Conservation (phyloP, 2,113 vertebrate species). For the Mustela nigripes region DNA sequence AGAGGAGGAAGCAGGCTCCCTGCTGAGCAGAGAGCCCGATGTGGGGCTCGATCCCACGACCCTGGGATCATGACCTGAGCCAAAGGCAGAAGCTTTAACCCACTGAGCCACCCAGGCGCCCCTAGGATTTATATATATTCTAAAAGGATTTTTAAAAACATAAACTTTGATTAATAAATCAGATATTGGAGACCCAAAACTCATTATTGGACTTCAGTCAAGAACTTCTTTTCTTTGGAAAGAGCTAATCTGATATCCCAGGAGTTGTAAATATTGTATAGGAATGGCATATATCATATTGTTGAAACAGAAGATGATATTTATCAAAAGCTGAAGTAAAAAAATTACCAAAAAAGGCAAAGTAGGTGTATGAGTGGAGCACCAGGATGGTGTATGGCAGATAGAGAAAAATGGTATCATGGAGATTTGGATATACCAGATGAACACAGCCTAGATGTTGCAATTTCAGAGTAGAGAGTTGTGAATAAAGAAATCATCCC, state of each 20-base stretch:
- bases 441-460: background rate
- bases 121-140: constrained; percentile 29
- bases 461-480: background rate
- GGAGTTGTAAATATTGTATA: constrained; percentile 30
- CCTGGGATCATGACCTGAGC: too few relatives aligned
- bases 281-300: background rate
- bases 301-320: background rate
- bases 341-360: background rate
- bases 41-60: too few relatives aligned
- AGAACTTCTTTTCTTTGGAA: background rate
- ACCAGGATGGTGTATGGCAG: background rate
- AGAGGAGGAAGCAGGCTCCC: too few relatives aligned
- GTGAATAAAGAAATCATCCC: background rate
- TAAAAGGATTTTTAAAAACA: constrained; percentile 20
- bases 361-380: background rate
- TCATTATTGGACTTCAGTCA: background rate
- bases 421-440: background rate
- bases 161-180: constrained; percentile 34
- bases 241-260: background rate
- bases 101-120: too few relatives aligned
- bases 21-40: too few relatives aligned
- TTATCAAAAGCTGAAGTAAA: background rate
- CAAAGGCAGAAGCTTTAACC: too few relatives aligned
- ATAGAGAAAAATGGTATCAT: constrained; percentile 30
- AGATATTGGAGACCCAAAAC: background rate